Evolutionary conservation across 2,113 vertebrate species (phyloP).

Genomic region (Nothoprocta pentlandii): DNA sequence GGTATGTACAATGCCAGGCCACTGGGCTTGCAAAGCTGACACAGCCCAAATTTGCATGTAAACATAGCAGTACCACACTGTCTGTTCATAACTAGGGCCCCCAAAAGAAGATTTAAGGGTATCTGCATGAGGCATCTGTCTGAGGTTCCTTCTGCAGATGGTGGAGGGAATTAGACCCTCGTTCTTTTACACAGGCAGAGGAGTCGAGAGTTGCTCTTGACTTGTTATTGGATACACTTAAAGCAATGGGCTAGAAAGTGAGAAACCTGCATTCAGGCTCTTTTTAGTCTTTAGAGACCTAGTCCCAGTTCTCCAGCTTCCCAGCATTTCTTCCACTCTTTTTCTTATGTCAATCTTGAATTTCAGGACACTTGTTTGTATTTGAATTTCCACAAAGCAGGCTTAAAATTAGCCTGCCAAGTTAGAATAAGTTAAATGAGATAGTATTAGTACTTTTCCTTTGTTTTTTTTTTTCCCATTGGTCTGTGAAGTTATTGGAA

Average conservation of each 20-base stretch:
- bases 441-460: not conserved
- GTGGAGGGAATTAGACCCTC: not conserved
- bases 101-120: not conserved
- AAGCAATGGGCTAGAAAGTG: not conserved
- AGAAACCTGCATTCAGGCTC: not conserved
- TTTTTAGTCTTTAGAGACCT: not conserved
- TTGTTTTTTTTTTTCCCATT: too few species aligned
- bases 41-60: not conserved
- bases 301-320: not conserved
- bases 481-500: not conserved
- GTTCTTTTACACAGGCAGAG: not conserved
- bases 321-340: not conserved
- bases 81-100: slow-evolving; percentile 36
- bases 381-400: not conserved
- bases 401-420: not conserved
- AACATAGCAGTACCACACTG: slow-evolving; percentile 8
- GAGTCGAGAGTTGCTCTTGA: not conserved
- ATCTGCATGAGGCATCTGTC: not conserved
- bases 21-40: not conserved
- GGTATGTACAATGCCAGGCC: not conserved
- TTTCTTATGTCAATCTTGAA: not conserved
- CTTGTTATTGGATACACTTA: not conserved
- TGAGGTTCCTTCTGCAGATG: not conserved
- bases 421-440: not conserved
- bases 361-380: not conserved